A percentile compares a stretch with the other conserved stretches of the same genome.
These are phyloP conservation scores for Anableps anableps DNA, from an alignment of 2,797 vertebrate species.

Conservation along the genomic window DNA sequence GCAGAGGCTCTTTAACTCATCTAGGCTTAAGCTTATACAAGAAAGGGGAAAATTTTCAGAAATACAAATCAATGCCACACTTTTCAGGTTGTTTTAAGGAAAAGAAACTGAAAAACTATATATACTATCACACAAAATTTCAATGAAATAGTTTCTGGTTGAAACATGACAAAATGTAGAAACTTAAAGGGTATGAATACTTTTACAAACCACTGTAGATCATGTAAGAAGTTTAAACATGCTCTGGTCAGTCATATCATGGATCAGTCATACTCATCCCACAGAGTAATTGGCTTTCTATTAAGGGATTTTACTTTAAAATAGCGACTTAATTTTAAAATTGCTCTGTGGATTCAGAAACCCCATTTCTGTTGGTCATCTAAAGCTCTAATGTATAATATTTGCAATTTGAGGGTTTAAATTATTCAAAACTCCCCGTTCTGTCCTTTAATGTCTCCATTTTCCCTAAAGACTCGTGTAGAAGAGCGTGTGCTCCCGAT, in stretches of 20 bases:
- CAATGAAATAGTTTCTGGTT: neutral
- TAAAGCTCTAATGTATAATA: slow-evolving; percentile 3
- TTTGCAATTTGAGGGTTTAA: slow-evolving; percentile 37
- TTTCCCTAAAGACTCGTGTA: slow-evolving; percentile 24
- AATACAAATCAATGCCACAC: too few relatives aligned
- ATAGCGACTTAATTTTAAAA: neutral
- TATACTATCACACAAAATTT: too few relatives aligned
- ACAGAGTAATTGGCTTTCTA: neutral
- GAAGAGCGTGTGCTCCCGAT: slow-evolving; percentile 2
- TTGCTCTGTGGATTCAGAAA: neutral
- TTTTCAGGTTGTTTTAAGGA: too few relatives aligned
- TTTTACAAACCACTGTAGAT: too few relatives aligned
- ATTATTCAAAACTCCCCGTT: slow-evolving; percentile 32
- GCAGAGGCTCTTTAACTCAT: too few relatives aligned
- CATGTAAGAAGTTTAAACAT: neutral
- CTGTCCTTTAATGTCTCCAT: slow-evolving; percentile 15
- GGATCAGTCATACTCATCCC: too few relatives aligned
- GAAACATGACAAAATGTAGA: neutral
- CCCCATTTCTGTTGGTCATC: slow-evolving; percentile 7
- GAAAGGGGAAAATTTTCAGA: too few relatives aligned
- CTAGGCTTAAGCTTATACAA: too few relatives aligned
- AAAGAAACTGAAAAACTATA: too few relatives aligned
- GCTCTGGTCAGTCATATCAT: neutral
- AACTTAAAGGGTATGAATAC: too few relatives aligned
- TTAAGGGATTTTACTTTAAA: neutral